A percentile compares a stretch with the other conserved stretches of the same genome.
These are phyloP conservation scores for Amblyjoppa fuscipennis DNA, from an alignment of 2,888 invertebrate genomes.

Conservation along the genomic window DNA sequence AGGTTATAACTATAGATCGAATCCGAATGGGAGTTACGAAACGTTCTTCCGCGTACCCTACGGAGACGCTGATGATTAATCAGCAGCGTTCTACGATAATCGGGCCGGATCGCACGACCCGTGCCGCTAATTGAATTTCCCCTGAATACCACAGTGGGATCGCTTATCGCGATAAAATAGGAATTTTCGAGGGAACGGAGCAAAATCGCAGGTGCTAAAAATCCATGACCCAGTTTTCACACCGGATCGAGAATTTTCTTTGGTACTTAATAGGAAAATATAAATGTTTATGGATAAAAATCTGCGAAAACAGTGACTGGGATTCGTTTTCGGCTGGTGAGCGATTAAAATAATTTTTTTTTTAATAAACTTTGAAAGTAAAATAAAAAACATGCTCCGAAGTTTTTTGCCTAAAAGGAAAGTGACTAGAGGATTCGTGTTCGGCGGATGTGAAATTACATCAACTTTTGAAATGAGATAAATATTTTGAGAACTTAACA, in stretches of 20 bases:
- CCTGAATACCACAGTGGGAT: conserved; percentile 1
- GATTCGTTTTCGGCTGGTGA: too few relatives aligned
- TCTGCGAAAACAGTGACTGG: background rate
- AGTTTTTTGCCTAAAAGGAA: too few relatives aligned
- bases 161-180: background rate
- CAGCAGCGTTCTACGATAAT: background rate
- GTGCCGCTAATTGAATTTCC: background rate
- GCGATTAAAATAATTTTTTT: too few relatives aligned
- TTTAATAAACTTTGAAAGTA: too few relatives aligned
- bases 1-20: background rate
- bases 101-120: background rate
- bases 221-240: background rate
- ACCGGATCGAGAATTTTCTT: background rate
- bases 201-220: background rate
- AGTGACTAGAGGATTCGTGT: too few relatives aligned
- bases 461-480: too few relatives aligned
- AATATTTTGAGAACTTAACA: too few relatives aligned
- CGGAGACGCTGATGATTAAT: conserved; percentile 6
- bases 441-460: too few relatives aligned
- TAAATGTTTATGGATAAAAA: too few relatives aligned
- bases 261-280: background rate
- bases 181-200: background rate
- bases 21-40: conserved; percentile 11
- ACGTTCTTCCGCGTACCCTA: conserved; percentile 12
- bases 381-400: too few relatives aligned